Percentiles rank a stretch among this genome's conserved stretches.
phyloP scores from a whole-genome alignment of 2,113 vertebrate genomes.

The Sigmodon hispidus region DNA sequence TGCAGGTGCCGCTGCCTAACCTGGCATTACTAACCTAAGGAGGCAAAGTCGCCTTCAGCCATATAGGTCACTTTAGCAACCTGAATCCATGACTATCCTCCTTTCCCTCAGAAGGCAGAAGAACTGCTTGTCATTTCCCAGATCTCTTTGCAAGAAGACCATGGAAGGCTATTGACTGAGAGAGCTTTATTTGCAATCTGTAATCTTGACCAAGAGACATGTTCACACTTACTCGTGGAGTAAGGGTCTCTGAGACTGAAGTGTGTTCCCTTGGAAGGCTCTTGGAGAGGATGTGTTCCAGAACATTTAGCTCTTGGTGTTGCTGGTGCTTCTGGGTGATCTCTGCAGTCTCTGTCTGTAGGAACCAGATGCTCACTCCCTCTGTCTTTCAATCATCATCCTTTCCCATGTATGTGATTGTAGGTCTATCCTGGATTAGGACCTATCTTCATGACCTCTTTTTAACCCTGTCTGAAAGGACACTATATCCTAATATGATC shows the following conservation, averaged over 20 bases:
- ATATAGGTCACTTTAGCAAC: background rate
- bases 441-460: background rate
- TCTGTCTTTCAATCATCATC: background rate
- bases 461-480: background rate
- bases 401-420: background rate
- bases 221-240: background rate
- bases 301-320: background rate
- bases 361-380: background rate
- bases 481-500: background rate
- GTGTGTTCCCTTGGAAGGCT: background rate
- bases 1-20: background rate
- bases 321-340: background rate
- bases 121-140: background rate
- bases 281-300: background rate
- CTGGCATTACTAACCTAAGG: background rate
- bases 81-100: background rate
- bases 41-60: background rate
- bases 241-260: background rate
- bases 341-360: background rate
- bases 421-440: background rate
- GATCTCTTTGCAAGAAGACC: background rate
- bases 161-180: background rate
- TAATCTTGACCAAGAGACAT: background rate
- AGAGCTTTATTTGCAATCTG: background rate
- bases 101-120: background rate